phyloP scores from a whole-genome alignment of 2,888 invertebrate genomes.

The Drosophila pullipes region DNA sequence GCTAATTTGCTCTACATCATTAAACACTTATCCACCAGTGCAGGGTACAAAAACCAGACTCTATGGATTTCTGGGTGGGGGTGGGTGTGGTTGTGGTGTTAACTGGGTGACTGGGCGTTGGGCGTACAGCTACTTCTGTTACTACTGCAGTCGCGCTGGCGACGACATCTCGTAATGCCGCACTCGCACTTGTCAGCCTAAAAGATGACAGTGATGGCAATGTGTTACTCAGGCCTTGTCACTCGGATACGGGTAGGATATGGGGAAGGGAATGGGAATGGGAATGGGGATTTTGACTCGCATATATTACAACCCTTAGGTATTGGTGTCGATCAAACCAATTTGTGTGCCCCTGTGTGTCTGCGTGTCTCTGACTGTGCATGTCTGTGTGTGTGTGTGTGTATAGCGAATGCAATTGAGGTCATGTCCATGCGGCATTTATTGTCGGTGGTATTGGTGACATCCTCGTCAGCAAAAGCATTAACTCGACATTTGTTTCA shows the following conservation, averaged over 20 bases:
- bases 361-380: conserved; percentile 9
- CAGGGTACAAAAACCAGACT: background rate
- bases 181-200: conserved; percentile 76
- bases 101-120: background rate
- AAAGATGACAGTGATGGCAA: conserved; percentile 77
- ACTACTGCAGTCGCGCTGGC: conserved; percentile 16
- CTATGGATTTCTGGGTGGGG: background rate
- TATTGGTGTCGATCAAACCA: conserved; percentile 80
- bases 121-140: conserved; percentile 13
- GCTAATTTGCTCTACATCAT: background rate
- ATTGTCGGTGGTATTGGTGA: conserved; percentile 65
- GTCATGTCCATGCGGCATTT: conserved; percentile 82
- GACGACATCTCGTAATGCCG: conserved; percentile 68
- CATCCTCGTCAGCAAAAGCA: conserved; percentile 64
- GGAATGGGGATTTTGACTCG: conserved; percentile 48
- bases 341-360: conserved; percentile 39
- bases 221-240: conserved; percentile 54
- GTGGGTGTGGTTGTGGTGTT: background rate
- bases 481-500: conserved; percentile 80
- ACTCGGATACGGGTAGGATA: background rate
- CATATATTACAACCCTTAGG: conserved; percentile 67
- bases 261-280: background rate
- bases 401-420: conserved; percentile 72
- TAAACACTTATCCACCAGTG: too few relatives aligned
- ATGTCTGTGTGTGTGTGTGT: conserved; percentile 12